Evolutionary conservation across 2,797 vertebrate species (phyloP).

Genomic region (Buphagus erythrorhynchus): DNA sequence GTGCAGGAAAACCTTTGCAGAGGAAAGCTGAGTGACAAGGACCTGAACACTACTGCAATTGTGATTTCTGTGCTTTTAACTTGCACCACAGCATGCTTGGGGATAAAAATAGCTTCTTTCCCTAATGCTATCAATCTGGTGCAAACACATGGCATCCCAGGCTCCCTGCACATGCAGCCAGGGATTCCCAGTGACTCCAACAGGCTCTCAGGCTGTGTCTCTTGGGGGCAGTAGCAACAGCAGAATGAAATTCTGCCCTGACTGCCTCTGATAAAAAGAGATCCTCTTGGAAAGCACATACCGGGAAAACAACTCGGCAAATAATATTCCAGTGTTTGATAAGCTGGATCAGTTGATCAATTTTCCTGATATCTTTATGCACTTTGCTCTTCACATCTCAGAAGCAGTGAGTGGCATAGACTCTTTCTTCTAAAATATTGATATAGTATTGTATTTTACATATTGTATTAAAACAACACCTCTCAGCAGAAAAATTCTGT

Average conservation of each 20-base stretch:
- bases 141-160: background rate
- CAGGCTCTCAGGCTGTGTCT: background rate
- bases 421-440: background rate
- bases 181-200: background rate
- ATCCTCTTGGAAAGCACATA: background rate
- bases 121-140: background rate
- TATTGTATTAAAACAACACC: background rate
- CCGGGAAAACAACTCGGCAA: background rate
- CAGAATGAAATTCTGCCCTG: background rate
- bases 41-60: background rate
- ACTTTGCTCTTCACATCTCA: background rate
- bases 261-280: background rate
- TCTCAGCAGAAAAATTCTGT: background rate
- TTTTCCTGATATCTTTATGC: background rate
- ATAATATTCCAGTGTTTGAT: background rate
- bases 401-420: background rate
- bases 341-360: background rate
- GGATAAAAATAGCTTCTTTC: slow-evolving; percentile 6
- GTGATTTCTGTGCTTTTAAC: background rate
- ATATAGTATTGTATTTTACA: background rate
- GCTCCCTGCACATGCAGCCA: background rate
- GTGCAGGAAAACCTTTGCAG: background rate
- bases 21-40: background rate
- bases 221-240: background rate
- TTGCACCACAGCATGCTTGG: background rate